Base-by-base conservation (phyloP, 2,797 vertebrate species). In the Hipposideros larvatus region DNA sequence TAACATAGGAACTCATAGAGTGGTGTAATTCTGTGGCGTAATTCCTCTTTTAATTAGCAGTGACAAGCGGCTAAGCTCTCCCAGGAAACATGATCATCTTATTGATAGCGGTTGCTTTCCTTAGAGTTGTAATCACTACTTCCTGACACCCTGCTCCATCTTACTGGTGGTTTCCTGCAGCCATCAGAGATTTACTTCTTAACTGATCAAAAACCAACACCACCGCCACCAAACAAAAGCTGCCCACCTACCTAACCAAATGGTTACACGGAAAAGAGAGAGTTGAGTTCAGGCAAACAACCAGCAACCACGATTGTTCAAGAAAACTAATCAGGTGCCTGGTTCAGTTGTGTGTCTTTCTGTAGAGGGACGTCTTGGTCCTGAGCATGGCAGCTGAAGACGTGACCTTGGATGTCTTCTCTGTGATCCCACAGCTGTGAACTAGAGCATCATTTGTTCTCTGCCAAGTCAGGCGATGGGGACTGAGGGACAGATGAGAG, bases 1-100 rank as follows among this genome's bases (percentile, higher is more conserved):
- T 53, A 51, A 41, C 22, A 68, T 24, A 80, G 94, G 31, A 61
- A 46, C 0, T 59, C 73, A 41, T 0, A 77, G 16, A 79, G 63
- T 9, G 16, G 26, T 80, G 0, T 41, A 8, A 84, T 95, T 63
- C 26, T 5, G 43, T 43, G 43, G 43, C 9, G 43, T 43, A 43
- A 43, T 37, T 37, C 37, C 37, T 51, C 65, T 85, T 89, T 96
- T 89, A 82, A 93, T 87, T 70, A 70, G 87, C 55, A 24, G 26
- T 55, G 57, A 84, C 10, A 87, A 85, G 18, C 14, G 66, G 24
- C 48, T 66, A 8, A 13, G 0, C 57, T 74, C 78, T 15, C 53
- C 57, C 26, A 18, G 7, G 48, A 89, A 87, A 65, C 14, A 2
- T 2, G 2, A 4, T 53, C 31, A 6, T 65, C 34, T 74, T 88